These are phyloP conservation scores for Puntigrus tetrazona DNA, from an alignment of 2,113 vertebrate genomes.

Conservation along the genomic window DNA sequence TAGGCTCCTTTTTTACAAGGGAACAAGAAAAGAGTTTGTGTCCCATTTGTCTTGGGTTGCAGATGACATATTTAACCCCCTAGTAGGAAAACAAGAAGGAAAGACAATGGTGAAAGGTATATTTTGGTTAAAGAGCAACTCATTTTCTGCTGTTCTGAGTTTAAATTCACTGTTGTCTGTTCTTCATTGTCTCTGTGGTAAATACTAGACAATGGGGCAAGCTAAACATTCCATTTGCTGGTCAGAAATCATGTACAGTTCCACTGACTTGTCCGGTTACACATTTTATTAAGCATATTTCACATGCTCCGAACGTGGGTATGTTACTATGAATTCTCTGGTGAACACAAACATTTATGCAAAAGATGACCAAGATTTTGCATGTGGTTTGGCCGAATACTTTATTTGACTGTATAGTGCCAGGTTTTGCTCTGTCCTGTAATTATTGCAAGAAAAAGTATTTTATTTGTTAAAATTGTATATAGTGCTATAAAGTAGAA, in stretches of 20 bases:
- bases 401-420: neutral
- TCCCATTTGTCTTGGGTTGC: slow-evolving; percentile 47
- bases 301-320: slow-evolving; percentile 46
- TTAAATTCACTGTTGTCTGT: neutral
- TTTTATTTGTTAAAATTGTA: neutral
- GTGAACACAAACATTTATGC: slow-evolving; percentile 20
- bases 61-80: neutral
- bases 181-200: neutral
- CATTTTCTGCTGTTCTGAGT: slow-evolving; percentile 3
- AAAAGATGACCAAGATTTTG: slow-evolving; percentile 16
- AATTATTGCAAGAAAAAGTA: neutral
- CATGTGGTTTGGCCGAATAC: neutral
- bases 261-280: neutral
- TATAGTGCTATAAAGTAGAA: neutral
- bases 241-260: neutral
- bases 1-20: slow-evolving; percentile 60
- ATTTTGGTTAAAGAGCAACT: neutral
- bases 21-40: slow-evolving; percentile 65
- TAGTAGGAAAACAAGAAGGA: neutral
- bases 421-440: neutral
- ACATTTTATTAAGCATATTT: slow-evolving; percentile 36
- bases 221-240: neutral
- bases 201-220: neutral
- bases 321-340: slow-evolving; percentile 8
- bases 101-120: neutral